Evolutionary conservation across 2,888 invertebrate genomes (phyloP).

Genomic region (Platycheirus rosarum): DNA sequence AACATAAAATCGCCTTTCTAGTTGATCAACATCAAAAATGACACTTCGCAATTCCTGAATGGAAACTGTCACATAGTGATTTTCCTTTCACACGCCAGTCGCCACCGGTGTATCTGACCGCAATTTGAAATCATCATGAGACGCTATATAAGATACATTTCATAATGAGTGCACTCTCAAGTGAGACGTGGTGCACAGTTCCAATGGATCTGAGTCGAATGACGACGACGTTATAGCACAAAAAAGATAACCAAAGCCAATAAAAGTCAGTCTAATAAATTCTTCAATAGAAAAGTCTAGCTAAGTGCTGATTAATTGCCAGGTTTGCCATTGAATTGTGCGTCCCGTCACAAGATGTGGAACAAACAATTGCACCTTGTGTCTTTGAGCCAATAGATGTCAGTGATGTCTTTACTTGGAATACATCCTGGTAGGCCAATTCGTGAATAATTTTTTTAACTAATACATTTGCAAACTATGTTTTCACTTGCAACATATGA

Average conservation of each 20-base stretch:
- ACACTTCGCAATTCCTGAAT: conserved; percentile 34
- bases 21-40: conserved; percentile 17
- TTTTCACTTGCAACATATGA: no score
- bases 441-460: no score
- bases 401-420: conserved; percentile 53
- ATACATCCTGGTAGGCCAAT: conserved; percentile 64
- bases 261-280: conserved; percentile 66
- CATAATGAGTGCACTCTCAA: conserved; percentile 7
- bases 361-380: conserved; percentile 54
- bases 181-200: no score
- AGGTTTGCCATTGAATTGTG: conserved; percentile 54
- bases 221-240: no score
- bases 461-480: no score
- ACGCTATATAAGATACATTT: background rate
- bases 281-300: conserved; percentile 64
- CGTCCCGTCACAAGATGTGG: conserved; percentile 56
- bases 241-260: conserved; percentile 33
- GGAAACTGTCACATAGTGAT: conserved; percentile 58
- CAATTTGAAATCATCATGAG: conserved; percentile 25
- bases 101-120: conserved; percentile 45
- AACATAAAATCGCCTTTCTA: background rate
- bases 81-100: conserved; percentile 23
- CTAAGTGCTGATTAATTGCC: conserved; percentile 71
- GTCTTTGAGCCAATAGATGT: conserved; percentile 62
- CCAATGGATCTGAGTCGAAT: no score